Percentiles rank a stretch among this genome's conserved stretches.
phyloP scores from a whole-genome alignment of 2,888 invertebrate genomes.

The Watsonalla binaria region DNA sequence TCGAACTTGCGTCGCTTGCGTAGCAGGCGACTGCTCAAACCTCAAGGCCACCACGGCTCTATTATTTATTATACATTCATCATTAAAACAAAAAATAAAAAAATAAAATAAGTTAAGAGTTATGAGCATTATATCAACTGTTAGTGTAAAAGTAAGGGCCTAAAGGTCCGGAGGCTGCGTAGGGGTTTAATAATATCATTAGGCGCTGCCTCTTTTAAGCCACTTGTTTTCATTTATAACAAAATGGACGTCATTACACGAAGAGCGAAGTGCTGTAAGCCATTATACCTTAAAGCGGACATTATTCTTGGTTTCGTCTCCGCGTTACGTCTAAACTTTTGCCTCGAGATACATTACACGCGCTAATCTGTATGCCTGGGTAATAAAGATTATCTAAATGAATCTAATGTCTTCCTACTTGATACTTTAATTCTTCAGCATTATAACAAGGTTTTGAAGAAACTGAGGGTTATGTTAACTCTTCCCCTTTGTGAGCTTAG shows the following conservation, averaged over 20 bases:
- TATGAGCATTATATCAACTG: neutral
- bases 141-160: conserved; percentile 1
- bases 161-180: conserved; percentile 3
- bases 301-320: conserved; percentile 56
- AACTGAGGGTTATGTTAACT: neutral
- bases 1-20: no score
- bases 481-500: no score
- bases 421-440: conserved; percentile 1
- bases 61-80: no score
- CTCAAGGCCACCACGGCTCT: no score
- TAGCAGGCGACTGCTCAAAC: no score
- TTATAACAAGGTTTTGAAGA: neutral
- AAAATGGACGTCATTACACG: conserved; percentile 57
- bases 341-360: conserved; percentile 14
- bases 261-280: conserved; percentile 60
- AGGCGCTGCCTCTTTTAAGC: conserved; percentile 48
- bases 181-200: conserved; percentile 34
- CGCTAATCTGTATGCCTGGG: conserved; percentile 1
- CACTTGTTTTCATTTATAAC: conserved; percentile 64
- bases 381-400: conserved; percentile 4
- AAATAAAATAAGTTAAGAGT: no score
- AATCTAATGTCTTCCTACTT: conserved; percentile 1
- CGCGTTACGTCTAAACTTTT: conserved; percentile 35
- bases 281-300: conserved; percentile 50
- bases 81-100: no score